Conservation (phyloP, 2,797 vertebrate genomes). For the Acrocephalus scirpaceus region DNA sequence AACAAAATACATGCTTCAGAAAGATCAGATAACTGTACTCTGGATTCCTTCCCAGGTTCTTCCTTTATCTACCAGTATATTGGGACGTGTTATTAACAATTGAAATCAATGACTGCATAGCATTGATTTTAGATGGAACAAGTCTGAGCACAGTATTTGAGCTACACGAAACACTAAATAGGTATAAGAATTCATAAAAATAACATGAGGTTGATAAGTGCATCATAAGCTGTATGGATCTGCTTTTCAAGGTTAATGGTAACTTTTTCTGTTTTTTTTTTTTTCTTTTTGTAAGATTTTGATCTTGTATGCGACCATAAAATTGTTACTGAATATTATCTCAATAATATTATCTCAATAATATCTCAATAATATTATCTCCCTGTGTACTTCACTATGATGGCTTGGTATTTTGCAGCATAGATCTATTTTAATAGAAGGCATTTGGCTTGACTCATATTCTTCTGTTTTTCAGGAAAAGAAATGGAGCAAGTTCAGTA, state of each 20-base stretch:
- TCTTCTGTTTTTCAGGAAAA: slow-evolving; percentile 81
- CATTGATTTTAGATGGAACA: background rate
- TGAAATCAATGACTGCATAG: slow-evolving; percentile 1
- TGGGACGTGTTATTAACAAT: slow-evolving; percentile 20
- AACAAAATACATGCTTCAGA: slow-evolving; percentile 5
- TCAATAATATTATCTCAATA: background rate
- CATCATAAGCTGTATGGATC: background rate
- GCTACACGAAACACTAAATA: background rate
- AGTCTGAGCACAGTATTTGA: slow-evolving; percentile 13
- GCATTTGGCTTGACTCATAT: slow-evolving; percentile 45
- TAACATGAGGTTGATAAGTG: background rate
- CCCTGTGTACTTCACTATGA: background rate
- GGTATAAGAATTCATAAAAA: background rate
- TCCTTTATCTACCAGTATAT: slow-evolving; percentile 48
- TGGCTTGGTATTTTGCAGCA: slow-evolving; percentile 4
- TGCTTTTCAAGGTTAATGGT: background rate
- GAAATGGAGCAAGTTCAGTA: slow-evolving; percentile 84
- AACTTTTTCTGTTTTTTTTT: background rate
- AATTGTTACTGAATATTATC: slow-evolving; percentile 25
- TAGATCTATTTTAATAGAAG: background rate
- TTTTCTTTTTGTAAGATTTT: background rate
- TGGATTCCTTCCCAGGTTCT: slow-evolving; percentile 46
- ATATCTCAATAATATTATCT: background rate
- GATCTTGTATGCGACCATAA: background rate
- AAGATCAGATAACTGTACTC: slow-evolving; percentile 12